Base-by-base conservation (phyloP, 1,140 invertebrate genomes). In the Meloidogyne floridensis region DNA sequence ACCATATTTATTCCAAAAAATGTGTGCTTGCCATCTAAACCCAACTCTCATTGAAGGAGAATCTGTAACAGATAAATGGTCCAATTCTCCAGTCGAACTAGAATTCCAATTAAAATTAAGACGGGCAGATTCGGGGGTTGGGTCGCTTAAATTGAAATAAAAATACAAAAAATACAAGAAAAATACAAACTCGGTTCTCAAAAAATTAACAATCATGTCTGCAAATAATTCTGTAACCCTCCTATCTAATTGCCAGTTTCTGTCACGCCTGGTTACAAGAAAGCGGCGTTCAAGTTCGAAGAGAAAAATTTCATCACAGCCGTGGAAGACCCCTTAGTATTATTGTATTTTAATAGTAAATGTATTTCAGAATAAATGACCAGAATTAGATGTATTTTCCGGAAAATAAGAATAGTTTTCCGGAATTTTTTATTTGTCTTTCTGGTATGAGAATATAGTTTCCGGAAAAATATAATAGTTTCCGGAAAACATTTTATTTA, bases 31-130 rank as follows among this genome's bases (percentile, higher is more conserved):
- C 89, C 89, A 89, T 43, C 84, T 75, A 75, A 51, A 83, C 15
- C 84, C 82, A 43, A 90, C 87, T 32, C 88, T 80, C 86, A 89
- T 88, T 20, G 65, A 53, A 5, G 88, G 88, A 69, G 81, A 86
- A 80, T 89, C 89, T 0, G 89, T 89, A 11, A 89, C 90, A 11
- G 89, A 88, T 10, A 90, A 82, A 80, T 86, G 90, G 75, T 89
- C 87, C 59, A 89, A 75, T 54, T 82, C 6, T 11, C 79, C 75
- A 10, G 74, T 65, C 2, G 86, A 80, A 42, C 81, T 84, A 51
- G 79, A 79, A 11, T 87, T 90, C 88, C 88, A 89, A 77, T 90
- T 90, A 81, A 89, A 89, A 11, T 85, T 78, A 53, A 90, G 86
- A 6, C 86, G 86, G 42, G 77, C 80, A n/a, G 80, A 81, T 70